Evolutionary conservation across 2,797 vertebrate species (phyloP).

Genomic region (Myotis daubentonii): DNA sequence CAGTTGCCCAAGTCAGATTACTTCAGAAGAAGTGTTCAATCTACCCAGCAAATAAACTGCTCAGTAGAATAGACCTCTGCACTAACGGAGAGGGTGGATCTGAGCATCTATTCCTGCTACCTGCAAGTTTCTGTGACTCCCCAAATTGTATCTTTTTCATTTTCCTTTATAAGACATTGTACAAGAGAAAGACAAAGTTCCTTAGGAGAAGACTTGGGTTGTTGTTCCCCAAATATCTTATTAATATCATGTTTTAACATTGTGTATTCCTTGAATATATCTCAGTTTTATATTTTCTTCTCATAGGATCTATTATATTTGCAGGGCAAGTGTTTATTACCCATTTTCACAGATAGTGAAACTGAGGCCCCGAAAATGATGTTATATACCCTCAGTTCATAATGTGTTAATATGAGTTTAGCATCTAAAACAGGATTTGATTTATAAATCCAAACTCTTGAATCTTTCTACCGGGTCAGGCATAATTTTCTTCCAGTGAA

Average conservation of each 20-base stretch:
- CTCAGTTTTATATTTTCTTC: neutral
- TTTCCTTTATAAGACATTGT: neutral
- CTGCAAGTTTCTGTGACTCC: neutral
- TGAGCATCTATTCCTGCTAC: neutral
- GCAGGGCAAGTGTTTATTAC: neutral
- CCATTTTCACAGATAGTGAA: neutral
- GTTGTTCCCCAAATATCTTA: neutral
- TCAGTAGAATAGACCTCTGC: neutral
- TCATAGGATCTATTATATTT: neutral
- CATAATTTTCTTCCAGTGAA: neutral
- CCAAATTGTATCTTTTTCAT: neutral
- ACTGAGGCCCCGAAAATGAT: neutral
- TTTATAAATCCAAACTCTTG: neutral
- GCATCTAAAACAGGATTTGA: constrained; percentile 25
- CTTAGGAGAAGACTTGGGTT: neutral
- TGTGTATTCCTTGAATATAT: neutral
- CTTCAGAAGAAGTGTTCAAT: neutral
- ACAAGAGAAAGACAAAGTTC: neutral
- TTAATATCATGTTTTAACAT: neutral
- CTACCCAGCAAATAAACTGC: neutral
- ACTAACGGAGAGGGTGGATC: neutral
- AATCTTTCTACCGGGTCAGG: neutral
- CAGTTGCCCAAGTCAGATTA: neutral
- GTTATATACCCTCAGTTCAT: neutral
- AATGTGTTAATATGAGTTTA: neutral